Conservation (phyloP, 2,888 invertebrate genomes). For the Tineola bisselliella region DNA sequence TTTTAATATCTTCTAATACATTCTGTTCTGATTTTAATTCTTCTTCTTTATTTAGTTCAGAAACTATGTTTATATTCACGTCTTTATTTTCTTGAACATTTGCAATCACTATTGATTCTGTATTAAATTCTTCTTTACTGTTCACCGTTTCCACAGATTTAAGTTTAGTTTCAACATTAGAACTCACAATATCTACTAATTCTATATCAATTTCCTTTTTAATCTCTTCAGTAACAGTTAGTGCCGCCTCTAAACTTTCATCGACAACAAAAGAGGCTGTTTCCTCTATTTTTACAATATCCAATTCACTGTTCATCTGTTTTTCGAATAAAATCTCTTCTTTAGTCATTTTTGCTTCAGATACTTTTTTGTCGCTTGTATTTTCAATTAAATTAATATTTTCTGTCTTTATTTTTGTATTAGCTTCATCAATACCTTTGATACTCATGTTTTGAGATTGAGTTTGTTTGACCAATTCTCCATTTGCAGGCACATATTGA, state of each 20-base stretch:
- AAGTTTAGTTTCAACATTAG: neutral
- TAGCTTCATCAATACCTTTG: too few relatives aligned
- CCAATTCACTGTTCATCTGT: constrained; percentile 21
- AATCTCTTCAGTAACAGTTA: constrained; percentile 41
- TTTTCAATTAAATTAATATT: constrained; percentile 14
- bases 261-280: constrained; percentile 40
- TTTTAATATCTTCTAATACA: neutral
- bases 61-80: neutral
- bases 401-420: constrained; percentile 16
- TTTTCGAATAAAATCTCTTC: constrained; percentile 19
- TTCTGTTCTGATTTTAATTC: too few relatives aligned
- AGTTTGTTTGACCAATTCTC: too few relatives aligned
- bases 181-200: constrained; percentile 17
- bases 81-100: neutral
- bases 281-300: constrained; percentile 33
- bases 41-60: neutral
- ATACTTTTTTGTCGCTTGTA: constrained; percentile 16
- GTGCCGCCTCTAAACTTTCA: constrained; percentile 44
- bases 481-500: constrained; percentile 41
- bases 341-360: constrained; percentile 18
- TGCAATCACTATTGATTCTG: neutral
- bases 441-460: neutral
- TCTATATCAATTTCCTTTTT: constrained; percentile 40
- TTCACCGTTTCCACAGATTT: neutral
- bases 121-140: too few relatives aligned